Evolutionary conservation across 2,888 invertebrate species (phyloP).

Genomic region (Listrodromus nycthemerus): DNA sequence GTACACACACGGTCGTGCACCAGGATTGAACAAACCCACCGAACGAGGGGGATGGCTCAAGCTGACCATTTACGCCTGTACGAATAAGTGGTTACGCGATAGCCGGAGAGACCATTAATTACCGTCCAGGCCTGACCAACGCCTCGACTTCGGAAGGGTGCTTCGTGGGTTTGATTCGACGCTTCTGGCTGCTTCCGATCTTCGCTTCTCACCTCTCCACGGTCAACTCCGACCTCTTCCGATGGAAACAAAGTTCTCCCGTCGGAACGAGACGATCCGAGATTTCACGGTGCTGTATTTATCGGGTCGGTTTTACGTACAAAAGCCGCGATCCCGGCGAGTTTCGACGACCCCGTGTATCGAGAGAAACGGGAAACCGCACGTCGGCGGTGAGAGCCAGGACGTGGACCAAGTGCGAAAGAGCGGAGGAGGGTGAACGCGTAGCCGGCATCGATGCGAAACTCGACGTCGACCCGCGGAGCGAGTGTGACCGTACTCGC

Average conservation of each 20-base stretch:
- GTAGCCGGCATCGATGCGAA: slow-evolving; percentile 75
- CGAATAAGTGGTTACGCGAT: slow-evolving; percentile 54
- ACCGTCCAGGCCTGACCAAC: slow-evolving; percentile 72
- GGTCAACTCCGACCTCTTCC: slow-evolving; percentile 35
- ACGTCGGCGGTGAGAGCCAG: slow-evolving; percentile 54
- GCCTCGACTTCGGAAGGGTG: not conserved
- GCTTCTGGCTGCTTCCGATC: not conserved
- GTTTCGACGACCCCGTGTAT: not conserved
- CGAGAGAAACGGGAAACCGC: slow-evolving; percentile 69
- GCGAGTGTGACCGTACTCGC: slow-evolving; percentile 59
- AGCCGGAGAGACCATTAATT: slow-evolving; percentile 77
- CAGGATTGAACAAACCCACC: slow-evolving; percentile 12
- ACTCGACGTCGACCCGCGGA: slow-evolving; percentile 67
- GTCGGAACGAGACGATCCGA: slow-evolving; percentile 18
- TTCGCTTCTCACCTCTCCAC: not conserved
- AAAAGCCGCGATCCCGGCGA: not conserved
- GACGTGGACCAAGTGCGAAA: slow-evolving; percentile 55
- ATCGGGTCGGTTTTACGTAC: not conserved
- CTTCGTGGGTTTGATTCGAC: slow-evolving; percentile 26
- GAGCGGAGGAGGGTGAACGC: slow-evolving; percentile 57
- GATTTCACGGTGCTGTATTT: not conserved
- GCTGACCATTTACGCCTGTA: slow-evolving; percentile 62
- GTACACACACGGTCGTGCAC: slow-evolving; percentile 21
- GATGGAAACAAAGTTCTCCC: slow-evolving; percentile 38
- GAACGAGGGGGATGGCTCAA: slow-evolving; percentile 29